A percentile compares a stretch with the other conserved stretches of the same genome.
Evolutionary conservation across 2,113 vertebrate species (phyloP).

Genomic region (Tapirus terrestris): DNA sequence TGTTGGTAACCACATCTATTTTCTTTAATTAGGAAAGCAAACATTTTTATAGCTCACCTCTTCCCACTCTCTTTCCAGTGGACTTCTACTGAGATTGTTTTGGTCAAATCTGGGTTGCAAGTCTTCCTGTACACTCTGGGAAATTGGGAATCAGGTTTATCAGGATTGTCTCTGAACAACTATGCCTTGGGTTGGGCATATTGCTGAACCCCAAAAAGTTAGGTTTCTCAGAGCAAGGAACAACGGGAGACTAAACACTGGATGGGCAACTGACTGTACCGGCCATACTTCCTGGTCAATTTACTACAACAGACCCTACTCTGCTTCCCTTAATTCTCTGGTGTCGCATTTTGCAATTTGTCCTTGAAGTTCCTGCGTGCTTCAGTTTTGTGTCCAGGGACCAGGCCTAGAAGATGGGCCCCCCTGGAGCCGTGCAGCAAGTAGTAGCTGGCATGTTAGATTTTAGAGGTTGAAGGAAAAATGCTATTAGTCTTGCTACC

Average conservation of each 20-base stretch:
- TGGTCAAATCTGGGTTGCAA: neutral
- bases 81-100: neutral
- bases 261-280: rapidly evolving
- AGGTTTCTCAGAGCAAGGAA: neutral
- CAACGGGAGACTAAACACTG: neutral
- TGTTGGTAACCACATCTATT: neutral
- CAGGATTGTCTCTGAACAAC: neutral
- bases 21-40: neutral
- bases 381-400: neutral
- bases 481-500: neutral
- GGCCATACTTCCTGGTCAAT: neutral
- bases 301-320: neutral
- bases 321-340: neutral
- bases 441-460: rapidly evolving
- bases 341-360: neutral
- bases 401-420: neutral
- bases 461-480: neutral
- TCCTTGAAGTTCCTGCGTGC: too few species aligned
- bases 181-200: neutral
- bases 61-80: neutral
- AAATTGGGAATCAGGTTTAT: neutral
- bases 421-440: rapidly evolving
- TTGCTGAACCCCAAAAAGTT: neutral
- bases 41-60: neutral
- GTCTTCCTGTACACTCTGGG: neutral